Evolutionary conservation across 2,888 invertebrate species (phyloP).

Genomic region (Argyresthia goedartella): DNA sequence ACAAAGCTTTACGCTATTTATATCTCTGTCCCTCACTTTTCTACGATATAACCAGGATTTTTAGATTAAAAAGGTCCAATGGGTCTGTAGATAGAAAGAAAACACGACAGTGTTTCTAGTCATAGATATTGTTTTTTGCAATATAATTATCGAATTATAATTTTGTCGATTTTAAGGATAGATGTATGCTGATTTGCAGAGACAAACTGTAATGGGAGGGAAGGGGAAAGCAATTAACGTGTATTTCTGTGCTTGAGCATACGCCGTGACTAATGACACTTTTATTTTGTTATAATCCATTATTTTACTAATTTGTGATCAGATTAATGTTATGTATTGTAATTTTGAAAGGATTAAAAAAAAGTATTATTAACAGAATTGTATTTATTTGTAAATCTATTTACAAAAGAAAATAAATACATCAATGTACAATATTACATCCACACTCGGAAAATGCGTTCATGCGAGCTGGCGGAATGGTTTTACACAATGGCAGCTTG

Average conservation of each 20-base stretch:
- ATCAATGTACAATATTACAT: conserved; percentile 35
- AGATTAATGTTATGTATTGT: not conserved
- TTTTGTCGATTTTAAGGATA: not conserved
- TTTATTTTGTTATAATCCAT: too few relatives aligned
- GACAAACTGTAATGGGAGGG: too few relatives aligned
- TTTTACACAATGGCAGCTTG: not conserved
- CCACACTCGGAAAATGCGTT: conserved; percentile 38
- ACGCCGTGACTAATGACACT: not conserved
- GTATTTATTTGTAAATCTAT: conserved; percentile 40
- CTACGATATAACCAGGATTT: too few relatives aligned
- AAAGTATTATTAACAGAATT: conserved; percentile 15
- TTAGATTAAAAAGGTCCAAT: too few relatives aligned
- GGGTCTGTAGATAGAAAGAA: too few relatives aligned
- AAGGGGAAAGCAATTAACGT: not conserved
- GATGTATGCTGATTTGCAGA: not conserved
- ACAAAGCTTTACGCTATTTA: too few relatives aligned
- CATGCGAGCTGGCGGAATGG: conserved; percentile 1
- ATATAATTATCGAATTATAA: not conserved
- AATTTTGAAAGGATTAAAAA: not conserved
- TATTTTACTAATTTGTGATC: not conserved
- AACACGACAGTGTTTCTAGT: too few relatives aligned
- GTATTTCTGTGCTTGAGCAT: not conserved
- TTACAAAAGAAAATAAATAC: conserved; percentile 58
- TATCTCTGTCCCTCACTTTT: too few relatives aligned
- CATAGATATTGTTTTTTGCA: not conserved